Evolutionary conservation across 2,797 vertebrate genomes (phyloP).

Genomic region (Fistularia commersonii): DNA sequence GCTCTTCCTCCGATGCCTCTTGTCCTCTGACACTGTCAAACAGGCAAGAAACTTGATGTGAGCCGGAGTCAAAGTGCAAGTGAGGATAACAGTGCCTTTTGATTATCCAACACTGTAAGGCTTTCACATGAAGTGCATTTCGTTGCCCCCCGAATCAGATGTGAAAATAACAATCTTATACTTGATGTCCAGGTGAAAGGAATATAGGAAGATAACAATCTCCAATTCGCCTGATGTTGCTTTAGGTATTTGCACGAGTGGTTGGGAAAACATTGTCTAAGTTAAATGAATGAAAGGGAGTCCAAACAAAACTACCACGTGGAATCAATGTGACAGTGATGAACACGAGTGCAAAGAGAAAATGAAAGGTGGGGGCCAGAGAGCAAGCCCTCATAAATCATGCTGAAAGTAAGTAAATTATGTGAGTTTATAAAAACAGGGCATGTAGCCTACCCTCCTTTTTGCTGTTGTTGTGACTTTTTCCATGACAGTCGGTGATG

Average conservation of each 20-base stretch:
- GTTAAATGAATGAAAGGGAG: slow-evolving; percentile 28
- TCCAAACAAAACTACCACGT: slow-evolving; percentile 30
- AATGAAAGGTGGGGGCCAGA: slow-evolving; percentile 34
- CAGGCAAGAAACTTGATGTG: neutral
- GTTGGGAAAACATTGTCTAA: slow-evolving; percentile 25
- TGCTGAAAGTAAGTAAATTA: slow-evolving; percentile 34
- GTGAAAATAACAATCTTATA: neutral
- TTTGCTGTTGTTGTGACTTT: slow-evolving; percentile 63
- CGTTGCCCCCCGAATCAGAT: slow-evolving; percentile 3
- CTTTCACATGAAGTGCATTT: neutral
- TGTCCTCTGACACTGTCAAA: slow-evolving; percentile 72
- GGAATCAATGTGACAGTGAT: slow-evolving; percentile 52
- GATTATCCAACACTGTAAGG: too few relatives aligned
- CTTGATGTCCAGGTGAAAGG: slow-evolving; percentile 2
- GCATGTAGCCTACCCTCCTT: slow-evolving; percentile 75
- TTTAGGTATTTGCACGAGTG: too few relatives aligned
- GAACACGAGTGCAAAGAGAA: slow-evolving; percentile 35
- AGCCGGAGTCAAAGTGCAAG: neutral
- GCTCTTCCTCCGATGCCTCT: slow-evolving; percentile 79
- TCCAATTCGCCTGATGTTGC: too few relatives aligned
- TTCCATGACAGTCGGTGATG: slow-evolving; percentile 83
- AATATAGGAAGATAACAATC: too few relatives aligned
- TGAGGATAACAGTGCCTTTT: neutral
- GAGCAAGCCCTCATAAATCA: slow-evolving; percentile 46
- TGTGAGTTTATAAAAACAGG: slow-evolving; percentile 1